Conservation (phyloP, 2,888 invertebrate species). For the Hirtodrosophila duncani region DNA sequence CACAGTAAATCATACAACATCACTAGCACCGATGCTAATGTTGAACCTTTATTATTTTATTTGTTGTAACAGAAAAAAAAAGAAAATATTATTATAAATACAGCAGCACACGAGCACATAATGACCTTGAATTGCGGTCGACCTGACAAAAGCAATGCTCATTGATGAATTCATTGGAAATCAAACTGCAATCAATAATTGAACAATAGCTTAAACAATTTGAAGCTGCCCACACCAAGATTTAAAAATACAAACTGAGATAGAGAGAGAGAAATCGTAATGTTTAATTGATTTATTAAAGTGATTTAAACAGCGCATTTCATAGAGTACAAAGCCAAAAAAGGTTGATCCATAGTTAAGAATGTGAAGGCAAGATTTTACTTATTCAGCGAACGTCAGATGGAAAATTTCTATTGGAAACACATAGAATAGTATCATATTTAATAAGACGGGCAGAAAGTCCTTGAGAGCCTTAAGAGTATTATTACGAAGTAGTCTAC, state of each 20-base stretch:
- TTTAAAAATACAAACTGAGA: no score
- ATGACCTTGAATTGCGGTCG: slow-evolving; percentile 50
- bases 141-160: background rate
- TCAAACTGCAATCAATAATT: slow-evolving; percentile 33
- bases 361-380: no score
- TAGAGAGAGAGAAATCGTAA: slow-evolving; percentile 6
- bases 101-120: slow-evolving; percentile 23
- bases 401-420: no score
- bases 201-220: slow-evolving; percentile 8
- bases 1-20: no score
- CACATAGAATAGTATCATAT: no score
- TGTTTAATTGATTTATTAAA: slow-evolving; percentile 25
- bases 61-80: background rate
- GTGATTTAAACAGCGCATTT: slow-evolving; percentile 8
- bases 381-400: no score
- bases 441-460: no score
- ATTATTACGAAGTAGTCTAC: no score
- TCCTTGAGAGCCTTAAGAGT: no score
- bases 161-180: slow-evolving; percentile 13
- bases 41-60: no score
- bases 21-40: no score
- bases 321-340: slow-evolving; percentile 10
- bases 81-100: slow-evolving; percentile 8
- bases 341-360: background rate
- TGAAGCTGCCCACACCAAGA: no score